A percentile compares a stretch with the other conserved stretches of the same genome.
Evolutionary conservation across 1,140 invertebrate species (phyloP).

Genomic region (Sesamia nonagrioides): DNA sequence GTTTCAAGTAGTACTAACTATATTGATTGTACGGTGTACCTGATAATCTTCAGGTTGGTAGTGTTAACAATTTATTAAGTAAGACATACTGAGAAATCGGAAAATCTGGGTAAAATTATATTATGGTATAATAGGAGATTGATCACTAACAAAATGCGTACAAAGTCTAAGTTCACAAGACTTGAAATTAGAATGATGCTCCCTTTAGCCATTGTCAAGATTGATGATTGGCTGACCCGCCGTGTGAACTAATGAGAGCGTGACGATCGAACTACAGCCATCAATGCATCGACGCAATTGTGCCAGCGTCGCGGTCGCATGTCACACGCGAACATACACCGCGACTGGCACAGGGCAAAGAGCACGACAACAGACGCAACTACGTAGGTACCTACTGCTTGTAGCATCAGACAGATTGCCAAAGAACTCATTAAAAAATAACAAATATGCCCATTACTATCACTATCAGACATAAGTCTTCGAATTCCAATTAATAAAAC

Average conservation of each 20-base stretch:
- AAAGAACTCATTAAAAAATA: slow-evolving; percentile 33
- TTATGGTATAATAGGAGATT: too few relatives aligned
- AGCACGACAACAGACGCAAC: not conserved
- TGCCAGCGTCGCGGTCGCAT: slow-evolving; percentile 24
- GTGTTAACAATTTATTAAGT: not conserved
- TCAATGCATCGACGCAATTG: slow-evolving; percentile 32
- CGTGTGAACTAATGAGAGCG: slow-evolving; percentile 42
- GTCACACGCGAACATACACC: slow-evolving; percentile 40
- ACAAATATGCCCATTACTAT: slow-evolving; percentile 5
- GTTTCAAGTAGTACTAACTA: not conserved
- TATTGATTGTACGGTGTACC: too few relatives aligned
- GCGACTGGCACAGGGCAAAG: not conserved
- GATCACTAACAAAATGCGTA: too few relatives aligned
- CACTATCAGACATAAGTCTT: slow-evolving; percentile 42
- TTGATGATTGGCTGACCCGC: not conserved
- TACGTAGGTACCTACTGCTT: not conserved
- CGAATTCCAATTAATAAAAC: slow-evolving; percentile 48
- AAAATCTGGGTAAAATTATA: too few relatives aligned
- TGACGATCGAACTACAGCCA: slow-evolving; percentile 33
- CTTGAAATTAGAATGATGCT: too few relatives aligned
- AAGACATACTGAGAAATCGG: not conserved
- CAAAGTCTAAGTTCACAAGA: too few relatives aligned
- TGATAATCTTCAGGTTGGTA: not conserved
- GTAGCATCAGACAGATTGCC: not conserved
- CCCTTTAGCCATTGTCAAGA: too few relatives aligned